Percentiles rank a stretch among this genome's conserved stretches.
Conservation (phyloP, 2,888 invertebrate species). For the Bombylius major region DNA sequence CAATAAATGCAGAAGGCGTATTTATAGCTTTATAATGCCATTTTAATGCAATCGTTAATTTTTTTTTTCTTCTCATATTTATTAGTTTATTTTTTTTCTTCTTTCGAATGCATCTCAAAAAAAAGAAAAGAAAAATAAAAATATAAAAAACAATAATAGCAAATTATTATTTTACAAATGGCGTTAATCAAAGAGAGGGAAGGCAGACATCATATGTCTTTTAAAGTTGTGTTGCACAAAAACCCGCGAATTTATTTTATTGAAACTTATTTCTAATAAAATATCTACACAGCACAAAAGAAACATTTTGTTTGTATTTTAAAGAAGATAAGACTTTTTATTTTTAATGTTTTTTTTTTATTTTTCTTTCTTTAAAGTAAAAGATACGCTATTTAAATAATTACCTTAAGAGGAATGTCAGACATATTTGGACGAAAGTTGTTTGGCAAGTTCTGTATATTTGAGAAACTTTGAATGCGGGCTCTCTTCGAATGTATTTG, state of each 20-base stretch:
- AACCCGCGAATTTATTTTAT: background rate
- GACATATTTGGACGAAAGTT: slow-evolving; percentile 93
- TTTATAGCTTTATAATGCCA: too few species aligned
- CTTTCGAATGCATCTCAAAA: too few species aligned
- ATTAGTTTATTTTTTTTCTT: too few species aligned
- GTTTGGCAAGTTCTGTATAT: slow-evolving; percentile 96
- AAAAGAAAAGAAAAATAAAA: too few species aligned
- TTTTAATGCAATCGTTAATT: too few species aligned
- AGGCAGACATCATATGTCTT: background rate
- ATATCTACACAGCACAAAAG: background rate
- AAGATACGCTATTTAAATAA: background rate
- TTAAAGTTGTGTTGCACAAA: background rate
- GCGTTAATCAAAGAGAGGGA: background rate
- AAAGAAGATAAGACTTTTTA: too few species aligned
- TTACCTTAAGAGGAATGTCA: slow-evolving; percentile 38
- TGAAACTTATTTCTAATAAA: background rate
- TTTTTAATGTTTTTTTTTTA: too few species aligned
- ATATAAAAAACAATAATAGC: too few species aligned
- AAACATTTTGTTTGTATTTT: background rate
- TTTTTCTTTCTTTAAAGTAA: background rate
- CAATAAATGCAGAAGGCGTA: too few species aligned
- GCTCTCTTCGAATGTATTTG: slow-evolving; percentile 60
- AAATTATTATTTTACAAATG: too few species aligned
- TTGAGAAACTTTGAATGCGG: slow-evolving; percentile 96
- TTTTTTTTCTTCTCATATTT: too few species aligned